Base-by-base conservation (phyloP, 2,797 vertebrate species). In the Jordanella pulchra region DNA sequence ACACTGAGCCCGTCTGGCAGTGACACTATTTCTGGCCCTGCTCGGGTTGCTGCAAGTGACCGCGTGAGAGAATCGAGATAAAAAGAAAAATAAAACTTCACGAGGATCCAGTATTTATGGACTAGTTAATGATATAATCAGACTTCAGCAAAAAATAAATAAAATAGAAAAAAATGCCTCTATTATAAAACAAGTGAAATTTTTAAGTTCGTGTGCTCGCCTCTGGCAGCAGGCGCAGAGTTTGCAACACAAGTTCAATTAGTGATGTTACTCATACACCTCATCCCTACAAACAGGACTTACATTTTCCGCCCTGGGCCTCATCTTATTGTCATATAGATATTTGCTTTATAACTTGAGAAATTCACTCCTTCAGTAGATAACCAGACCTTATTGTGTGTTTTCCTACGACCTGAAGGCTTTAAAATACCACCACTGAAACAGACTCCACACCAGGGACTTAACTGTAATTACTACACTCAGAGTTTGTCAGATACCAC, bases 21-120 rank as follows among this genome's bases (percentile, higher is more conserved):
- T 89, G 86, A 90, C 86, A 88, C 88, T 92, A 92, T 93, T 93
- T 93, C 90, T 93, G 91, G 87, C 82, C 81, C 85, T 76, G 83
- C 87, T 93, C 84, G 58, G 88, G 87, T 93, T 93, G 90, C 91
- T 78, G 87, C 82, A 78, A 42, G 77, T 91, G 90, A 90, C 91
- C 91, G 91, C 86, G 74, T 89, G 88, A 68, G 88, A 91, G 86
- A 77, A 86, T 88, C 81, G 71, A 81, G 69, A 82, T 86, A 83
- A 90, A 89, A 91, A 84, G 72, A 82, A 85, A 65, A 85, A 83
- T 79, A 87, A 86, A 84, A 75, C 88, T 88, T 86, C 80, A 87
- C 86, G 74, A 78, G 90, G 83, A 85, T 88, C 90, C 78, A 76
- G 30, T 72, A 77, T 70, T 68, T 11, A 7, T 65, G 69, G 83